phyloP scores from a whole-genome alignment of 2,888 invertebrate genomes.

The Griposia aprilina region DNA sequence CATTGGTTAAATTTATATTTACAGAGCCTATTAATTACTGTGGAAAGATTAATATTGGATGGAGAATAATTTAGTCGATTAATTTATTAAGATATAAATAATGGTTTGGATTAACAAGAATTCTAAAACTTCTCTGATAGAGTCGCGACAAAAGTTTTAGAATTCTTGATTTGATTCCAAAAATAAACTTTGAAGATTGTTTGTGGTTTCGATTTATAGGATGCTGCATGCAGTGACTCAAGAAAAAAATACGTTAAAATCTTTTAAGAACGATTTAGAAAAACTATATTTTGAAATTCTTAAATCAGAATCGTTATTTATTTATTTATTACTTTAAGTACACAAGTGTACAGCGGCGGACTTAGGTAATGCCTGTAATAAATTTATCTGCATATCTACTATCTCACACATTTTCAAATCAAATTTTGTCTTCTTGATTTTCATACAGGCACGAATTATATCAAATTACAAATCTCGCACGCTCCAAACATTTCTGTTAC shows the following conservation, averaged over 20 bases:
- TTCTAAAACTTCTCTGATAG: conserved; percentile 49
- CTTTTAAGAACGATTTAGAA: not conserved
- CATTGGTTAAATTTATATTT: conserved; percentile 74
- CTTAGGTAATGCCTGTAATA: no score
- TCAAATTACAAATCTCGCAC: conserved; percentile 14
- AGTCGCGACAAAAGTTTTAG: no score
- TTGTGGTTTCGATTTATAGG: conserved; percentile 22
- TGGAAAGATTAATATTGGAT: conserved; percentile 72
- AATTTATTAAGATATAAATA: conserved; percentile 70
- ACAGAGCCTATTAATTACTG: conserved; percentile 76
- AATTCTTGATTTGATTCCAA: not conserved
- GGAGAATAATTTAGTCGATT: conserved; percentile 68
- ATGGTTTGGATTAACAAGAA: conserved; percentile 58
- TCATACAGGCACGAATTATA: not conserved
- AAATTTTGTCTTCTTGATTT: conserved; percentile 6
- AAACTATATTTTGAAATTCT: not conserved
- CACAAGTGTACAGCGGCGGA: no score
- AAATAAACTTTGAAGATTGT: conserved; percentile 15
- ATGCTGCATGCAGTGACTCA: not conserved
- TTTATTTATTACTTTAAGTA: no score
- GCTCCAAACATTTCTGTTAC: conserved; percentile 36
- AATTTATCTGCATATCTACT: not conserved
- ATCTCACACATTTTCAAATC: not conserved
- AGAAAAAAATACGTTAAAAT: not conserved
- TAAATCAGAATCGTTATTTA: not conserved